phyloP scores from a whole-genome alignment of 2,888 invertebrate genomes.

The Reticulitermes lucifugus region DNA sequence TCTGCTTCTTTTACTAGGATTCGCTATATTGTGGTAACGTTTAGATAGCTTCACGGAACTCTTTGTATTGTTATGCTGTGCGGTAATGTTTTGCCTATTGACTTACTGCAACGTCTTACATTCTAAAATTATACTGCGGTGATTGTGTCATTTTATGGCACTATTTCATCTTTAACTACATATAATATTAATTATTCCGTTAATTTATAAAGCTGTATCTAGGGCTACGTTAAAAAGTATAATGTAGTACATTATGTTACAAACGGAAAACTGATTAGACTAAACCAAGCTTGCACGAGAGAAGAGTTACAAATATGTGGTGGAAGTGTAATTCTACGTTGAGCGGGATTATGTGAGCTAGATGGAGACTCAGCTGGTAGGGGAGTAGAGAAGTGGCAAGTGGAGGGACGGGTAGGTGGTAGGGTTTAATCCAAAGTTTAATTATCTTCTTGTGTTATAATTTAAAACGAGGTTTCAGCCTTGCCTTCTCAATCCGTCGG shows the following conservation, averaged over 20 bases:
- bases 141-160: no score
- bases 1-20: not conserved
- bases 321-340: not conserved
- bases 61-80: no score
- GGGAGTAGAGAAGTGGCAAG: not conserved
- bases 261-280: not conserved
- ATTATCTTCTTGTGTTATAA: constrained; percentile 52
- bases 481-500: constrained; percentile 11
- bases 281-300: not conserved
- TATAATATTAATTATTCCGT: no score
- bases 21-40: no score
- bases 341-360: not conserved
- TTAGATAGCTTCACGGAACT: no score
- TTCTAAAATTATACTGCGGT: no score
- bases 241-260: no score
- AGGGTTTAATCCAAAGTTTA: constrained; percentile 52
- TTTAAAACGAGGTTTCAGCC: constrained; percentile 49
- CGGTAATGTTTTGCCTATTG: no score
- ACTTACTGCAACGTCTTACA: no score
- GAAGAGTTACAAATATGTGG: not conserved
- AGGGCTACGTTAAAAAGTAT: no score
- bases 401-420: constrained; percentile 11
- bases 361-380: not conserved
- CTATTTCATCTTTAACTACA: no score
- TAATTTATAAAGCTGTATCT: no score